Evolutionary conservation across 1,140 invertebrate species (phyloP), one percentile per base, ranked within the genome.

Genomic region (Solenopsis fugax): DNA sequence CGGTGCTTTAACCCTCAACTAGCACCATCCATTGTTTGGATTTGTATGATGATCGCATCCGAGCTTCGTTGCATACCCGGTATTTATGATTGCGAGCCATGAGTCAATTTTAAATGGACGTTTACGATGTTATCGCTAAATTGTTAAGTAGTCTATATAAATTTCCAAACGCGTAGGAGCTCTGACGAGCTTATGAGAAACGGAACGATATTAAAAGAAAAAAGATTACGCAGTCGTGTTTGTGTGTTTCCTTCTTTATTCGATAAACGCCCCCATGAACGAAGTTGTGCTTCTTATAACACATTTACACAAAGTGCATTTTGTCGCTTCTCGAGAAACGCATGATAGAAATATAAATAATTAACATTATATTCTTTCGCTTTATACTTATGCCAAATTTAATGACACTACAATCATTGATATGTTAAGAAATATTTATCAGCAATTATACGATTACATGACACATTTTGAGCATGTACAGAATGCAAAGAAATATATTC

Each of bases 1-100:
- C 80, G 80, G 41, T 60, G 80, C 80, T 69, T 80, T 48, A 84
- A 75, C 52, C 80, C 72, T 75, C 80, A 73, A 73, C 67, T 73
- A 60, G 69, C 80, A 60, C 56, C 54, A 84, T 84, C 80, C 21
- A 84, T 84, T 84, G 80, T 84, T 75, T 69, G 65, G 41, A 58
- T 73, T 48, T 73, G 67, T 72, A 37, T 34, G 80, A 82, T 82
- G 65, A 82, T 72, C 78, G 48, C 29, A 48, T 80, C 60, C 64
- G 56, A 58, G 69, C 54, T 45, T 60, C 67, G 45, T 60, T 60
- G 41, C 41, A 73, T 48, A 34, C 58, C 54, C 29, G 41, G 67
- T 82, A 82, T 82, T 82, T 82, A 73, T 82, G 52, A 82, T 73
- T 82, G 41, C 52, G 24, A 58, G 9, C 64, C 67, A 48, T 37